Evolutionary conservation across 2,113 vertebrate species (phyloP), one percentile per base, ranked within the genome.

Genomic region (Syrmaticus mikado): DNA sequence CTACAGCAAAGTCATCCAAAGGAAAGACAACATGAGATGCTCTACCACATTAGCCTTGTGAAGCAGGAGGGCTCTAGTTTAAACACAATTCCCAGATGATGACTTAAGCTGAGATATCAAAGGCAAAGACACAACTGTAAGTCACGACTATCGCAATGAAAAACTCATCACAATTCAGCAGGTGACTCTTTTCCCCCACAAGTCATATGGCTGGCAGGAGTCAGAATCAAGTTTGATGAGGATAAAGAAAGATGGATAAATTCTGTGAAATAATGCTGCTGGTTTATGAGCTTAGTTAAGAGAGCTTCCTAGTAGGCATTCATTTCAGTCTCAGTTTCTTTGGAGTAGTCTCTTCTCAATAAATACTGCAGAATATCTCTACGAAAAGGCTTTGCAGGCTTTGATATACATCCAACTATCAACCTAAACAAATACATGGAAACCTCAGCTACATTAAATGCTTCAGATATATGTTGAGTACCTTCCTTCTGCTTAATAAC

Each of bases 271-370:
- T 28, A 28, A 28, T n/a, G 45, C 87, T 85, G 50, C 17, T 76
- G 43, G 25, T 81, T 53, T 62, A 5, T 38, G 52, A 4, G 36
- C 50, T 83, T 0, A 0, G 34, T 72, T 75, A 84, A 48, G 46
- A 66, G 52, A 80, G 28, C 46, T 85, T 86, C 85, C 75, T 13
- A 91, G 45, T 20, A 86, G 73, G 45, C 13, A 64, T 32, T 61
- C 50, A 81, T 76, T 89, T 93, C 66, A 70, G 85, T 50, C 89
- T 67, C 68, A 53, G 70, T 84, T 85, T 71, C 53, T 70, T 55
- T 74, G 36, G 81, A 72, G 46, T 21, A 38, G 40, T 41, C 58
- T 85, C 48, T 65, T n/a, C 46, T 61, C 22, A 38, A 30, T 30
- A 45, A 5, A 19, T 28, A n/a, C 52, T 43, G 45, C 41, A 78